Base-by-base conservation (phyloP, 2,888 invertebrate genomes). In the Ormyrus rosae region DNA sequence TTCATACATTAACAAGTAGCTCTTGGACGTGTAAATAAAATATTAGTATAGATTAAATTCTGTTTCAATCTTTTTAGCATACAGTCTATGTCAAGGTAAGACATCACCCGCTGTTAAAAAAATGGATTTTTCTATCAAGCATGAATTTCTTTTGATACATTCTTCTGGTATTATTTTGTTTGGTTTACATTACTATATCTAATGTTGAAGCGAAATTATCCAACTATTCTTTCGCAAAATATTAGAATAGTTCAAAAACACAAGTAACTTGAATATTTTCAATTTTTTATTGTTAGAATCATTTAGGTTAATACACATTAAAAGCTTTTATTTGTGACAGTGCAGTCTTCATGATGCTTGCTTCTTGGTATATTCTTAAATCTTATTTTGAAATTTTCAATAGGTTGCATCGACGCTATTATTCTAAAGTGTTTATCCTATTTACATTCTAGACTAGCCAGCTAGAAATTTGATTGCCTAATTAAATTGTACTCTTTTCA, bases 21-120 rank as follows among this genome's bases (percentile, higher is more conserved):
- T 61, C 19, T 79, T 79, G 76, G 61, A 74, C 63, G 70, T 80
- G 74, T 72, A 71, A 67, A 78, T 75, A 69, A 80, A 69, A 56
- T 67, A 81, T 81, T 81, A 83, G 86, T 86, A 85, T 86, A 86
- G 81, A 87, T 88, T 88, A 87, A 87, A 89, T 84, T 87, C 84
- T 89, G 83, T 90, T 90, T 89, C 86, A 85, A 88, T 88, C 85
- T 89, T 91, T 90, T 88, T 91, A 91, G 91, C 91, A 73, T 91
- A 90, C 91, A 90, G 90, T 90, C 88, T 91, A 83, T 91, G 91
- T 85, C 91, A 91, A 91, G 91, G 91, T 91, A 90, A 90, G 90
- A 88, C 84, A 78, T 78, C 71, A 81, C 51, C n/a, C 67, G 68
- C 75, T 75, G 71, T 81, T 78, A 76, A 75, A 9, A 71, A 75